Evolutionary conservation across 2,888 invertebrate genomes (phyloP), one percentile per base, ranked within the genome.

Genomic region (Lasioglossum calceatum): DNA sequence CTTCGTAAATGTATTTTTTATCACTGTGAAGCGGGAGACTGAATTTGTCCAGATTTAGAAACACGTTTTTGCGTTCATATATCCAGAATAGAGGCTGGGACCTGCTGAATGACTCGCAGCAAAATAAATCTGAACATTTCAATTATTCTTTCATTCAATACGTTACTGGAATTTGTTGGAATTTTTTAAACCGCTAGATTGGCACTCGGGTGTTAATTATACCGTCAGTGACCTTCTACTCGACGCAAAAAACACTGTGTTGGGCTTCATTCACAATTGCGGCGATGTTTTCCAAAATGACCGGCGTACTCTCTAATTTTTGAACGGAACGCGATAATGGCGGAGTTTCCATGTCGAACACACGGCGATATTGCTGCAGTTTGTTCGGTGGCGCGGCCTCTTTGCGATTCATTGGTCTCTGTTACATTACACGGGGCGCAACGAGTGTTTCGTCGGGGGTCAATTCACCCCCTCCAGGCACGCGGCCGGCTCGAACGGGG

Each of bases 361-460:
- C 64, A 32, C 32, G 67, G 67, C 8, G 12, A 19, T 32, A 67
- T 67, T 36, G 78, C 77, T 83, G 84, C 80, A 44, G 76, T 85
- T 83, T 88, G 79, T 83, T 71, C 77, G 72, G 64, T 39, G 81
- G 47, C 71, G 14, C 70, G n/a, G 71, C 50, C 87, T 81, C 79
- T 84, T 86, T 74, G 78, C 84, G 84, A 83, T 86, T 87, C 88
- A 89, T 83, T 80, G 80, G 67, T 71, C 81, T 75, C 82, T 71
- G 76, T 87, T 77, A 84, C 88, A 88, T 83, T 82, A 82, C 72
- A 47, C 74, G 72, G 50, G 81, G 32, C 64, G 32, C 81, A 44
- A 64, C n/a, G 72, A 67, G 82, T 78, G 81, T 87, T 87, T 81
- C 81, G 82, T 83, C 54, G 42, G 78, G 73, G 77, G 81, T 81